Evolutionary conservation across 2,888 invertebrate species (phyloP), one percentile per base, ranked within the genome.

Genomic region (Coronaproctus castanopsis): DNA sequence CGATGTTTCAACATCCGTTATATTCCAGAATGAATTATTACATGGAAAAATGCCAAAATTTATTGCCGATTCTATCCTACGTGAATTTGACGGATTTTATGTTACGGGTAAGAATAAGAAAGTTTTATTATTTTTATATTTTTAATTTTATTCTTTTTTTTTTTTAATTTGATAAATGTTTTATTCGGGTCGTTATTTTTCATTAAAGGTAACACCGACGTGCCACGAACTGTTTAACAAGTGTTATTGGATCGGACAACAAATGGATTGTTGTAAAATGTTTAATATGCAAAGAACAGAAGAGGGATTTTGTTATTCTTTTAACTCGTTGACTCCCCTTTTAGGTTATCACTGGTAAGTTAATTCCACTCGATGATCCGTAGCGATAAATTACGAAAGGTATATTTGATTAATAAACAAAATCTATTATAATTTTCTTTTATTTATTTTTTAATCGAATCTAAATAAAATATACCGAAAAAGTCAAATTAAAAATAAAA

Each of bases 281-380:
- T 67, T 68, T 51, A 63, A 64, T 24, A 54, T 67, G 10, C 67
- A 67, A 24, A 64, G 65, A 49, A 65, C 67, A 1, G 67, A 67
- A 59, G 67, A 66, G 24, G 68, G 68, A 5, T 67, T 67, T 59
- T 68, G 68, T 60, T 68, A 67, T 57, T 64, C 67, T 0, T 67
- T 68, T 61, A 68, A 68, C 59, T 67, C 67, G 1, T 58, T 67
- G 22, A 67, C 67, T 2, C 65, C 66, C 1, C 60, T 64, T 21
- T 59, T 61, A 5, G 61, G 61, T 20, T 19, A 55, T 5, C 52
- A 62, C 22, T 66, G 66, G 66, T 66, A 58, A 57, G 23, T 18
- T 10, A 1, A 24, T 3, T n/a, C n/a, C n/a, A n/a, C n/a, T n/a
- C n/a, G n/a, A n/a, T n/a, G n/a, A n/a, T n/a, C n/a, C n/a, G 2